These are phyloP conservation scores for Hartigia nigra DNA, from an alignment of 2,888 invertebrate species.

Conservation along the genomic window DNA sequence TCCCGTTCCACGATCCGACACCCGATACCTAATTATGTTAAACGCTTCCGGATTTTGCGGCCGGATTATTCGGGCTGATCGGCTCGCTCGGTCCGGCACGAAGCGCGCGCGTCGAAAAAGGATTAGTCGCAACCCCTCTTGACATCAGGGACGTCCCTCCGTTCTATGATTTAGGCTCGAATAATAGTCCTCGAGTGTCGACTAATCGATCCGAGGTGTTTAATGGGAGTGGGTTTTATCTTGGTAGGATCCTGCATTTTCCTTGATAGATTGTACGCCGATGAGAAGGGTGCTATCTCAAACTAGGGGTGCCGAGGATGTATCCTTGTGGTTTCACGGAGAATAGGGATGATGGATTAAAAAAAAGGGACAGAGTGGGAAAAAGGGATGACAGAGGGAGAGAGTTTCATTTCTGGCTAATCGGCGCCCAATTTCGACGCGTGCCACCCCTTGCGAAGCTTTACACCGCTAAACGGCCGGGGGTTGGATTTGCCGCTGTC, in stretches of 20 bases:
- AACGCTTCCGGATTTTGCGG: slow-evolving; percentile 64
- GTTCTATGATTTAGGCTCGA: background rate
- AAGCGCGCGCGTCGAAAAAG: slow-evolving; percentile 28
- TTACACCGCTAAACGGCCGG: background rate
- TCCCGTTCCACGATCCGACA: slow-evolving; percentile 42
- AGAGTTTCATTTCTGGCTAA: slow-evolving; percentile 30
- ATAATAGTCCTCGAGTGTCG: background rate
- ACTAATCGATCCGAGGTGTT: background rate
- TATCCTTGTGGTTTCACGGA: background rate
- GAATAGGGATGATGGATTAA: background rate
- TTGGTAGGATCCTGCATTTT: background rate
- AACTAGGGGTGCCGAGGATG: background rate
- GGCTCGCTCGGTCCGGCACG: slow-evolving; percentile 16
- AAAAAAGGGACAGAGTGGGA: background rate
- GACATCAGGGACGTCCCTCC: background rate
- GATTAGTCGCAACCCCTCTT: slow-evolving; percentile 21
- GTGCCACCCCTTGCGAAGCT: slow-evolving; percentile 37
- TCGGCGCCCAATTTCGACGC: slow-evolving; percentile 54
- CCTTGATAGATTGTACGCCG: background rate
- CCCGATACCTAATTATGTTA: slow-evolving; percentile 65
- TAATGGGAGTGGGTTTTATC: background rate
- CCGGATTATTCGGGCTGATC: slow-evolving; percentile 52
- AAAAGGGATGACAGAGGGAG: background rate
- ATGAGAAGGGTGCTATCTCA: background rate
- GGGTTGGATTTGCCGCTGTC: slow-evolving; percentile 32